Percentiles rank a stretch among this genome's conserved stretches.
Conservation (phyloP, 2,888 invertebrate species). For the Agrilus cyanescens region DNA sequence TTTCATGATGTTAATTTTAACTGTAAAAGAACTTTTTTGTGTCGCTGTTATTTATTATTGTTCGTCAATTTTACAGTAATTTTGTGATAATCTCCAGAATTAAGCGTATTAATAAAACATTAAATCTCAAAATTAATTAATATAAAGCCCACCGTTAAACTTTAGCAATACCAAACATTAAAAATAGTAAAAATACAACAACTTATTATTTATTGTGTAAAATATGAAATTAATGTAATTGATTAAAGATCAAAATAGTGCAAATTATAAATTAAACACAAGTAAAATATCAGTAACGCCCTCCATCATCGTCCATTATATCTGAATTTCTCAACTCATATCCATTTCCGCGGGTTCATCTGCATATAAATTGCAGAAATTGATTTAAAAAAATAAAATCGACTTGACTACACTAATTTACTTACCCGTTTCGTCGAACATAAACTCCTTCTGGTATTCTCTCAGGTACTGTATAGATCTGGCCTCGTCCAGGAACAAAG, state of each 20-base stretch:
- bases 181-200: too few relatives aligned
- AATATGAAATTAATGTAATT: background rate
- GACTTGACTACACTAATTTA: background rate
- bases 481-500: constrained; percentile 86
- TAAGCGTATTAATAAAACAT: too few relatives aligned
- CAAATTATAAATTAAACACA: too few relatives aligned
- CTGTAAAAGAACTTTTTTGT: too few relatives aligned
- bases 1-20: too few relatives aligned
- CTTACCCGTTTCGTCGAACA: constrained; percentile 60
- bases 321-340: background rate
- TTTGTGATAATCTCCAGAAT: too few relatives aligned
- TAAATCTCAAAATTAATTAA: background rate
- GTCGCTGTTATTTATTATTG: too few relatives aligned
- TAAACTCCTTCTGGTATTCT: constrained; percentile 92
- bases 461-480: constrained; percentile 87
- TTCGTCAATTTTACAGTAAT: too few relatives aligned
- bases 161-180: background rate
- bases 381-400: background rate
- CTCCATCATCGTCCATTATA: background rate
- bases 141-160: background rate
- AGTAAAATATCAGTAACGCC: background rate
- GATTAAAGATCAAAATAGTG: background rate
- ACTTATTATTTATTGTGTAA: background rate
- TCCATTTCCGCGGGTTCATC: background rate
- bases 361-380: background rate